Conservation (phyloP, 1,140 invertebrate genomes). For the Ips typographus region DNA sequence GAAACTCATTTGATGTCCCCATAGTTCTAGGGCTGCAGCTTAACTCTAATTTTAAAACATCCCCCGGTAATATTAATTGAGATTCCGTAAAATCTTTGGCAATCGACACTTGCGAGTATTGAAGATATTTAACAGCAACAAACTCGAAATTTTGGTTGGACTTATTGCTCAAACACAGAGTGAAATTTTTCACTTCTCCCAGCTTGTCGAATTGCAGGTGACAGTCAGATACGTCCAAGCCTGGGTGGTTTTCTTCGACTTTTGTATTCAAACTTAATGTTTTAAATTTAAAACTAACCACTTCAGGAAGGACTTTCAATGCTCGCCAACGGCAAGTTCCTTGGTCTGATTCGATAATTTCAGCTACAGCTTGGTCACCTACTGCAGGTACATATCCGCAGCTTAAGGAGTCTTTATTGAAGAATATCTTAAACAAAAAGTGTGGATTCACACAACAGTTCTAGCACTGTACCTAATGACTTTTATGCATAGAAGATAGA, state of each 20-base stretch:
- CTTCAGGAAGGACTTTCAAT: slow-evolving; percentile 54
- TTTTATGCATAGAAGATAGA: too few species aligned
- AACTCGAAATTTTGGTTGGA: slow-evolving; percentile 38
- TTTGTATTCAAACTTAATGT: slow-evolving; percentile 20
- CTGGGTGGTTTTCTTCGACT: slow-evolving; percentile 38
- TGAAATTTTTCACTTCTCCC: slow-evolving; percentile 48
- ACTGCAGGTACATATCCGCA: slow-evolving; percentile 57
- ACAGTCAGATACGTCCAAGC: slow-evolving; percentile 44
- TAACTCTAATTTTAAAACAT: slow-evolving; percentile 51
- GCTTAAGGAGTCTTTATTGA: slow-evolving; percentile 56
- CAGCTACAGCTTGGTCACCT: slow-evolving; percentile 60
- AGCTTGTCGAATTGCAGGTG: slow-evolving; percentile 48
- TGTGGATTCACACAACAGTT: neutral
- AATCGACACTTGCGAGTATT: slow-evolving; percentile 1
- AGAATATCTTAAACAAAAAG: slow-evolving; percentile 52
- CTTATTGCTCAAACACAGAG: slow-evolving; percentile 43
- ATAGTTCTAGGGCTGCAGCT: slow-evolving; percentile 56
- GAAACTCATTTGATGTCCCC: slow-evolving; percentile 61
- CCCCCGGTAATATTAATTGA: slow-evolving; percentile 44
- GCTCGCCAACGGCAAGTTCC: slow-evolving; percentile 61
- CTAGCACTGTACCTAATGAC: neutral
- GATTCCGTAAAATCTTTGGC: neutral
- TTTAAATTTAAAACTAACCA: slow-evolving; percentile 38
- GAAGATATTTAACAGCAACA: slow-evolving; percentile 33
- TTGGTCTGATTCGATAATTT: slow-evolving; percentile 70